Evolutionary conservation across 2,888 invertebrate genomes (phyloP), one percentile per base, ranked within the genome.

Genomic region (Pseudoips prasinana): DNA sequence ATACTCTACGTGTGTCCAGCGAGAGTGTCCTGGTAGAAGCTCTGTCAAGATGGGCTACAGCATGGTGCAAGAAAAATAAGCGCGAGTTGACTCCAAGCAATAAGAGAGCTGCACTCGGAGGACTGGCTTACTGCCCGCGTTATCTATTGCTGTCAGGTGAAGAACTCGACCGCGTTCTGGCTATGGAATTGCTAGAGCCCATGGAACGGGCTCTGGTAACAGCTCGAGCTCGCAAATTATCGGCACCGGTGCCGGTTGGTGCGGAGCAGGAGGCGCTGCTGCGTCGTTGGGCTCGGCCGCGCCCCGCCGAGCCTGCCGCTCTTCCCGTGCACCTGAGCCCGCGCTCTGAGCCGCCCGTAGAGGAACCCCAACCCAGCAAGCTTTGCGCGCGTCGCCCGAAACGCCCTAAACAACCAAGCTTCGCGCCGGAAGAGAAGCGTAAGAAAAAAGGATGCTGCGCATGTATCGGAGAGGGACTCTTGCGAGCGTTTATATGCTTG

Each of bases 111-210:
- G 85, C 88, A 2, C 68, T 90, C 1, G 90, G 90, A 0, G 89
- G 86, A 40, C 72, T 90, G 8, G 79, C 92, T 10, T 93, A 91
- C 59, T 90, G 91, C 46, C 92, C 92, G 8, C 88, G 94, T 5
- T 94, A 94, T 58, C 86, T 94, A 41, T 73, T 93, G 27, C 91
- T 95, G 89, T 82, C 87, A 7, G 90, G 92, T 6, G 90, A 89
- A 29, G 92, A 93, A 44, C 91, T 95, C 30, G 87, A 90, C 10
- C 91, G 91, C 0, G 92, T 91, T 8, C 46, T 85, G 25, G 76
- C 57, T 0, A 46, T 84, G 33, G 89, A 90, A 49, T 48, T 89
- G 29, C 46, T 90, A 37, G 85, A 88, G 55, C 87, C 89, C 1
- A 77, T 86, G 64, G 88, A 90, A 49, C 77, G 88, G 1, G 73